Evolutionary conservation across 2,888 invertebrate species (phyloP).

Genomic region (Plusia festucae): DNA sequence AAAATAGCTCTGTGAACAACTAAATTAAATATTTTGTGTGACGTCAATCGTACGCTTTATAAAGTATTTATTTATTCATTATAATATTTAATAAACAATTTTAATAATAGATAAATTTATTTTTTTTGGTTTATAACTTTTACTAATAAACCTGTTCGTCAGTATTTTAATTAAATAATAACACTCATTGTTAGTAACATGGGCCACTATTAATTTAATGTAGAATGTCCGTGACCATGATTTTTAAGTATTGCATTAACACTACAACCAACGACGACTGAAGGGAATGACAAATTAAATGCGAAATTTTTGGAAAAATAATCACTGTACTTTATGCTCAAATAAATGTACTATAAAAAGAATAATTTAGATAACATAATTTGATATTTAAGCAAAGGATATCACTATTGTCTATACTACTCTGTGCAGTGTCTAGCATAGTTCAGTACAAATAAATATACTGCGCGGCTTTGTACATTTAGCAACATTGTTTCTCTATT

Average conservation of each 20-base stretch:
- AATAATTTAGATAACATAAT: conserved; percentile 33
- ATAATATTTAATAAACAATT: no score
- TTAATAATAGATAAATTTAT: no score
- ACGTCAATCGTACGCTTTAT: conserved; percentile 1
- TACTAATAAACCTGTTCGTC: no score
- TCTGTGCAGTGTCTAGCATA: conserved; percentile 52
- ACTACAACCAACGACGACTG: conserved; percentile 51
- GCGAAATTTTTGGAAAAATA: conserved; percentile 50
- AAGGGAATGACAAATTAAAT: conserved; percentile 62
- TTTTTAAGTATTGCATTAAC: conserved; percentile 47
- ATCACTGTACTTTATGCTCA: conserved; percentile 40
- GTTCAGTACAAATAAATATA: conserved; percentile 49
- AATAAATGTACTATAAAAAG: conserved; percentile 40
- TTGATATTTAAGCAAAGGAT: conserved; percentile 48
- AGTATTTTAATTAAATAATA: conserved; percentile 31
- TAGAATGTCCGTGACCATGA: conserved; percentile 45
- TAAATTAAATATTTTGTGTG: background rate
- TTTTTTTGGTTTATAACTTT: no score
- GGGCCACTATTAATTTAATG: conserved; percentile 37
- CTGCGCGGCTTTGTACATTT: conserved; percentile 39
- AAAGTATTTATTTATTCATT: no score
- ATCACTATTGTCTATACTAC: conserved; percentile 48
- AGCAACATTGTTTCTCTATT: background rate
- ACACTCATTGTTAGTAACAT: conserved; percentile 48
- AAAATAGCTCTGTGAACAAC: background rate